Percentiles rank a stretch among this genome's conserved stretches.
Conservation (phyloP, 1,140 invertebrate species). For the Bombus impatiens region DNA sequence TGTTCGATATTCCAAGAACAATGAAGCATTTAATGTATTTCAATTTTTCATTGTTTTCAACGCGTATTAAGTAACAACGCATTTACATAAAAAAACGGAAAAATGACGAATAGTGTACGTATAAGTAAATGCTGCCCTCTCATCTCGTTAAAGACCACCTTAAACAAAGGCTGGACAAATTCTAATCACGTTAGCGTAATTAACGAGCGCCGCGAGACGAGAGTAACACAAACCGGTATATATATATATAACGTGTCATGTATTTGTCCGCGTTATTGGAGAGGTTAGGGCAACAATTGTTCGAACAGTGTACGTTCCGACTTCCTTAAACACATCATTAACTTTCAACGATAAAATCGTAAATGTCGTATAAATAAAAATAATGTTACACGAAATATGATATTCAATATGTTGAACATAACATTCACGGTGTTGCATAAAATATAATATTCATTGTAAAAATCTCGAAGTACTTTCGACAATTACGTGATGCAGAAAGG, state of each 20-base stretch:
- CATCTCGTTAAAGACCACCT: neutral
- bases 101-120: neutral
- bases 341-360: too few species aligned
- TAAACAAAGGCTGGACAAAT: neutral
- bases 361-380: neutral
- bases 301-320: neutral
- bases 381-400: neutral
- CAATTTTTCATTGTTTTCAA: neutral
- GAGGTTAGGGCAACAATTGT: constrained; percentile 24
- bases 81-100: neutral
- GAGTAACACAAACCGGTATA: neutral
- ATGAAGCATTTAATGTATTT: neutral
- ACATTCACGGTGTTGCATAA: too few species aligned
- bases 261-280: neutral
- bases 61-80: neutral
- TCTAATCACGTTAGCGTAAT: constrained; percentile 31
- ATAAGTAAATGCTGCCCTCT: neutral
- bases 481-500: fast-evolving
- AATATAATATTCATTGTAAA: too few species aligned
- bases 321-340: neutral
- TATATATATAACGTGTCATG: neutral
- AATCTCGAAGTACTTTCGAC: too few species aligned
- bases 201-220: neutral
- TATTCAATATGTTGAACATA: too few species aligned
- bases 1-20: neutral